Evolutionary conservation across 2,797 vertebrate genomes (phyloP), one percentile per base, ranked within the genome.

Genomic region (Chelmon rostratus): DNA sequence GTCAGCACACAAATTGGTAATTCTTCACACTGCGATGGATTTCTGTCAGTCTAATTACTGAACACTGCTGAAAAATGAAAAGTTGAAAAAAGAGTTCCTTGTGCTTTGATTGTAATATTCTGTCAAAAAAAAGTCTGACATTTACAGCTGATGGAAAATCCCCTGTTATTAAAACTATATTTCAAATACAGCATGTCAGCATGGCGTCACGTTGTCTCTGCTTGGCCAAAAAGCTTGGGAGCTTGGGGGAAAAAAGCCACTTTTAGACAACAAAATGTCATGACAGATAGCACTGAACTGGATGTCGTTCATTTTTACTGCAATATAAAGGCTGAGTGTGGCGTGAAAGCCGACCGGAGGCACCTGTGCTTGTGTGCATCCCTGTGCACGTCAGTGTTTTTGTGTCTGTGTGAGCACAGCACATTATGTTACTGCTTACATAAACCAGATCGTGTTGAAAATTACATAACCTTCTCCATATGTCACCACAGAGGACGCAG

Each of bases 361-460:
- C 37, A 78, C 63, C 62, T 38, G 31, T 40, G 40, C 68, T 53
- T 74, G 68, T 44, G 18, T 35, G 37, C 7, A 47, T 12, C 44
- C 58, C 40, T 31, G 1, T 62, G 23, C 25, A 25, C 35, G 40
- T 37, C 33, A 31, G 8, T 69, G 16, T 76, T 44, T 40, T 50
- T 68, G 75, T 42, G 54, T 83, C 50, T 78, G 37, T 73, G 59
- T 65, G n/a, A 35, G 28, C 25, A 38, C 31, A 31, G 67, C 58
- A 42, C 65, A 66, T 77, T 73, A 72, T 42, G 52, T 71, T 78
- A 56, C 62, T 9, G 66, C 67, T 87, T 71, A 67, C 71, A 78
- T 76, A 58, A 79, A 73, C 23, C 74, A 74, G 53, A 71, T 53
- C 8, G 8, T 69, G 57, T 79, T 44, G 58, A 62, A 76, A 70